Base-by-base conservation (phyloP, 2,888 invertebrate species). In the Nemoura dubitans region DNA sequence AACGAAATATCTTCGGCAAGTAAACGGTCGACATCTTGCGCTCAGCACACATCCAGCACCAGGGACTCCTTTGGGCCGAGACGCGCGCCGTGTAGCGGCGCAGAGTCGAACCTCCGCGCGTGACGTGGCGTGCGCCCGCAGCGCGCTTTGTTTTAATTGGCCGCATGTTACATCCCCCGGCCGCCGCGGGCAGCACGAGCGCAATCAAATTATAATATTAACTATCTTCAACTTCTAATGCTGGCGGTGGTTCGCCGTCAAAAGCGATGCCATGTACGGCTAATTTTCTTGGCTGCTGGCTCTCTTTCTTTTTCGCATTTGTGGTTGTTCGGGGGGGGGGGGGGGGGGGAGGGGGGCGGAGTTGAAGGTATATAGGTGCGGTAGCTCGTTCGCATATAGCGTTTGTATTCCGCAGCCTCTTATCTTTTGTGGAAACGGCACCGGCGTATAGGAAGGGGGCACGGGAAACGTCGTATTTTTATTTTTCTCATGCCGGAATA, bases 61-160 rank as follows among this genome's bases (percentile, higher is more conserved):
- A n/a, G n/a, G n/a, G n/a, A n/a, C n/a, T n/a, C n/a, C n/a, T n/a
- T n/a, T n/a, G n/a, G n/a, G n/a, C n/a, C n/a, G n/a, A n/a, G 36
- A 36, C 36, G 10, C 3, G 36, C 36, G 10, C 36, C 36, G 36
- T n/a, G n/a, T n/a, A n/a, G n/a, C 36, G 36, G 36, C 36, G 10
- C 3, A 36, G 36, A 36, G 36, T 10, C 36, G n/a, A 36, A 10
- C 36, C 36, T 36, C 36, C 36, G 10, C 36, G 10, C 36, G 36
- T 36, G 36, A 10, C 36, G 36, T 36, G 36, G 36, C 36, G n/a
- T n/a, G n/a, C n/a, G n/a, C 30, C n/a, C n/a, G 25, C 43, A 30
- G 26, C 25, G 26, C 21, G 76, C 27, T 28, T 21, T 59, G 28
- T 76, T 84, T 76, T 84, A 84, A 84, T 84, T 84, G 84, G 84